A percentile compares a stretch with the other conserved stretches of the same genome.
These are phyloP conservation scores for Micrastur ruficollis DNA, from an alignment of 2,797 vertebrate genomes.

Conservation along the genomic window DNA sequence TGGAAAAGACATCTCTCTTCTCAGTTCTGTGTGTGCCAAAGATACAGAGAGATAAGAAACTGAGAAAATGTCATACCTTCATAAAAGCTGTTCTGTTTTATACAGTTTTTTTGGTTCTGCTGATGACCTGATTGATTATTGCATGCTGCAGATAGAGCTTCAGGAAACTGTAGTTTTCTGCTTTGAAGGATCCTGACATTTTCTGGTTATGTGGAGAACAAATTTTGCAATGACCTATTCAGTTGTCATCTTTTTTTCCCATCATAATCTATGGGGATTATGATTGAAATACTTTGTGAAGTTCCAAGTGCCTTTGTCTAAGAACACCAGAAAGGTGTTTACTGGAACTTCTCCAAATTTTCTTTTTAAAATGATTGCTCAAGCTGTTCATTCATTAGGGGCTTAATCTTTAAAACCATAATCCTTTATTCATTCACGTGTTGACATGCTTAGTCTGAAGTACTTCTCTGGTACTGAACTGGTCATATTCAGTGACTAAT, in stretches of 20 bases:
- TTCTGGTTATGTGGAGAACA: background rate
- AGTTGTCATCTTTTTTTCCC: background rate
- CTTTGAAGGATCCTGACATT: background rate
- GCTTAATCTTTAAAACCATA: background rate
- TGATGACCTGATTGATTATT: background rate
- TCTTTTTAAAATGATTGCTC: background rate
- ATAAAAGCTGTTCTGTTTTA: background rate
- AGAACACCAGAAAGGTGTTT: background rate
- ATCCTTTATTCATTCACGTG: background rate
- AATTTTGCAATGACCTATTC: background rate
- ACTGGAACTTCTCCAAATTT: background rate
- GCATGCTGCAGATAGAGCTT: background rate
- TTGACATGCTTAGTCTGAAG: background rate
- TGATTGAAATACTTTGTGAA: background rate
- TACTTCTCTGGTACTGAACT: background rate
- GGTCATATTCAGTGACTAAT: background rate
- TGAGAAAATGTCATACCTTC: conserved; percentile 19
- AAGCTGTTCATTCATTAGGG: background rate
- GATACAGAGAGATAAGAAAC: conserved; percentile 9
- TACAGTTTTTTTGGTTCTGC: background rate
- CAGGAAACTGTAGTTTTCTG: background rate
- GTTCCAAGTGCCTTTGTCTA: background rate
- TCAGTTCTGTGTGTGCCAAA: background rate
- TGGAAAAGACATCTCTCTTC: conserved; percentile 28
- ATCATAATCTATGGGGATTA: background rate